Percentiles rank a stretch among this genome's conserved stretches.
Conservation (phyloP, 92 coral and sea anemone species). For the Siderastrea radians region DNA sequence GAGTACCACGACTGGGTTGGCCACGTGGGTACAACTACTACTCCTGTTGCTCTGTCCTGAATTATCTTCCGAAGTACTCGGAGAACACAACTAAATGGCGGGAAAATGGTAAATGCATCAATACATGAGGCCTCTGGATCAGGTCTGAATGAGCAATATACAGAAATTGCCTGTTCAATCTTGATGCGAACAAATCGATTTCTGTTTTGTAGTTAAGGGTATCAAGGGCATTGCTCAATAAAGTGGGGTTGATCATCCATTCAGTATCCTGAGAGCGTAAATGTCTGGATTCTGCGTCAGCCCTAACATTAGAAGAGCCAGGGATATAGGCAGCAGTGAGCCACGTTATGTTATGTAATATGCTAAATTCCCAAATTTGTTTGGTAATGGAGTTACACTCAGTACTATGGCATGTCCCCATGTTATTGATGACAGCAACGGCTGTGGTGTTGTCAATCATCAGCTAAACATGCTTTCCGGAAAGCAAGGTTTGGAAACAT, state of each 20-base stretch:
- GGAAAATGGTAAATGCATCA: constrained; percentile 72
- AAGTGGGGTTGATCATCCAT: constrained; percentile 50
- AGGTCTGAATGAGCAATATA: constrained; percentile 62
- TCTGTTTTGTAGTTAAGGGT: constrained; percentile 48
- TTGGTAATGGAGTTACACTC: constrained; percentile 16
- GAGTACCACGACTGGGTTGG: constrained; percentile 74
- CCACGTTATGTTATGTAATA: constrained; percentile 44
- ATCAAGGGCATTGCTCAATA: constrained; percentile 30
- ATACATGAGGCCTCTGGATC: constrained; percentile 58
- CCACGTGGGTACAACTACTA: constrained; percentile 60
- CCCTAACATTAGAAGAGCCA: constrained; percentile 41
- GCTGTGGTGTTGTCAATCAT: constrained; percentile 73
- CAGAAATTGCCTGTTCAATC: constrained; percentile 54
- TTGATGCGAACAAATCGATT: constrained; percentile 69
- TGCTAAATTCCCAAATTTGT: constrained; percentile 68
- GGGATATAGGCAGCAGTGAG: constrained; percentile 71
- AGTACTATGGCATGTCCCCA: constrained; percentile 73
- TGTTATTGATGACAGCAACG: constrained; percentile 57
- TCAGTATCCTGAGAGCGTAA: constrained; percentile 52
- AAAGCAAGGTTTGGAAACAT: constrained; percentile 39
- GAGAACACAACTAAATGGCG: constrained; percentile 68
- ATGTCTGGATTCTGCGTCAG: constrained; percentile 69
- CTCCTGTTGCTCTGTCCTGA: constrained; percentile 57
- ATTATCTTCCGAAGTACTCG: constrained; percentile 46
- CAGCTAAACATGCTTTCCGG: constrained; percentile 60